Conservation (phyloP, 2,888 invertebrate species). For the Drosophila rellima region DNA sequence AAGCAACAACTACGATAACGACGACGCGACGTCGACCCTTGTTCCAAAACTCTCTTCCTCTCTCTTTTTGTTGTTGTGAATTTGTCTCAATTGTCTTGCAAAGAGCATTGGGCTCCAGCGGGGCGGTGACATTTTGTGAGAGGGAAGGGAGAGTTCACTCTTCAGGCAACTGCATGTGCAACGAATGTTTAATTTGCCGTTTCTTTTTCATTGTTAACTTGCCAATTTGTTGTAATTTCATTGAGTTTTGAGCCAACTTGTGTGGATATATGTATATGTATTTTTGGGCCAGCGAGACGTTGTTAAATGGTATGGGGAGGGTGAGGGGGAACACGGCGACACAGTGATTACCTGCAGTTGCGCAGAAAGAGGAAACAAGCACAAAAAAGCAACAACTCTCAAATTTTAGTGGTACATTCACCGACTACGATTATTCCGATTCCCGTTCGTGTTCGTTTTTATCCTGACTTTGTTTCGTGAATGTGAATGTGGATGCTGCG, state of each 20-base stretch:
- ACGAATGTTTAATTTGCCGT: slow-evolving; percentile 50
- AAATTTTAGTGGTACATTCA: slow-evolving; percentile 43
- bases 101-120: slow-evolving; percentile 18
- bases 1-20: slow-evolving; percentile 50
- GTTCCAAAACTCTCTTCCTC: slow-evolving; percentile 41
- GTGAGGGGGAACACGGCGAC: slow-evolving; percentile 1
- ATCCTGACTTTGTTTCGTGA: slow-evolving; percentile 32
- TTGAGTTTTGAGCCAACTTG: slow-evolving; percentile 50
- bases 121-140: slow-evolving; percentile 17
- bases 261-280: slow-evolving; percentile 2
- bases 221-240: slow-evolving; percentile 48
- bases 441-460: slow-evolving; percentile 44
- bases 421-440: slow-evolving; percentile 36
- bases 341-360: slow-evolving; percentile 71
- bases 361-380: slow-evolving; percentile 61
- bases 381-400: slow-evolving; percentile 14
- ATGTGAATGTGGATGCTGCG: slow-evolving; percentile 59
- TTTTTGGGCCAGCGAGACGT: not conserved
- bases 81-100: slow-evolving; percentile 57
- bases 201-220: slow-evolving; percentile 17
- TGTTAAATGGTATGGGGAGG: not conserved
- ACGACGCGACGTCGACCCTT: slow-evolving; percentile 48
- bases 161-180: slow-evolving; percentile 51
- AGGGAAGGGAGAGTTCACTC: no score
- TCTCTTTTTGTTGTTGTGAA: slow-evolving; percentile 35